phyloP scores from a whole-genome alignment of 2,113 vertebrate genomes.

The Entomyzon cyanotis region DNA sequence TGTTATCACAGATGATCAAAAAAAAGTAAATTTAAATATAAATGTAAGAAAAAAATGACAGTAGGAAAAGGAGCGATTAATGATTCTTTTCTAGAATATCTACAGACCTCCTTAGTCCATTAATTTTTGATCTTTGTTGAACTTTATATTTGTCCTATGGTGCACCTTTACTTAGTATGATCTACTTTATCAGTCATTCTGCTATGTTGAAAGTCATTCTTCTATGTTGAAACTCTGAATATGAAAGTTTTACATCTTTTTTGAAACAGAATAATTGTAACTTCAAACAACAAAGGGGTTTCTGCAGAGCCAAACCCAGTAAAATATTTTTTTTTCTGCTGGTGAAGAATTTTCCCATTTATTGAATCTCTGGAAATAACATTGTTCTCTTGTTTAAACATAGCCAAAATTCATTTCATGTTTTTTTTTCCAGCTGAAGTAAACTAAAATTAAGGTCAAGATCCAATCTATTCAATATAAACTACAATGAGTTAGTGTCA shows the following conservation, averaged over 20 bases:
- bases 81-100: not conserved
- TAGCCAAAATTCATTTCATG: not conserved
- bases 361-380: not conserved
- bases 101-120: not conserved
- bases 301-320: not conserved
- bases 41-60: not conserved
- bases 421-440: not conserved
- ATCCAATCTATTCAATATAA: not conserved
- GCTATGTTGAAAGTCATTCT: not conserved
- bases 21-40: no score
- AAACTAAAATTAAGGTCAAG: conserved; percentile 24
- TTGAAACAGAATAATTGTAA: conserved; percentile 14
- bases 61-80: not conserved
- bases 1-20: not conserved
- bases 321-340: not conserved
- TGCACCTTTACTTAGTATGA: not conserved
- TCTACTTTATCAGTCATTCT: not conserved
- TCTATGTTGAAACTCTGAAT: not conserved
- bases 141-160: not conserved
- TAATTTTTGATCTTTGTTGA: not conserved
- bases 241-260: not conserved
- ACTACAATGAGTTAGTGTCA: not conserved
- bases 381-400: not conserved
- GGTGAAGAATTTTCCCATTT: not conserved
- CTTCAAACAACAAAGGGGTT: conserved; percentile 3